A percentile compares a stretch with the other conserved stretches of the same genome.
Evolutionary conservation across 2,797 vertebrate genomes (phyloP).

Genomic region (Hypotaenidia philippensis): DNA sequence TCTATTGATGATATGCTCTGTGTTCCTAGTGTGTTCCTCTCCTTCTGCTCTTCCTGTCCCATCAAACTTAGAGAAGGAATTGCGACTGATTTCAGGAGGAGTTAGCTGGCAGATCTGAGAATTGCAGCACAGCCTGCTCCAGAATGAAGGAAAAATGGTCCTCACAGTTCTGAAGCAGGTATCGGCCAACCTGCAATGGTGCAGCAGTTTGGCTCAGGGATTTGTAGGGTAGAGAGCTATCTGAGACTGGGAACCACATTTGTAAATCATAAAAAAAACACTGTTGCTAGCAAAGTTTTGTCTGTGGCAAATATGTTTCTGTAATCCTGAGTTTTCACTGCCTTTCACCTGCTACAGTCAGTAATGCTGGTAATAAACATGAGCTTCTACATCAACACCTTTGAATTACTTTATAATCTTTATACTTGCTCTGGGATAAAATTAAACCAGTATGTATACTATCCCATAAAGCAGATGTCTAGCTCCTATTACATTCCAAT

Average conservation of each 20-base stretch:
- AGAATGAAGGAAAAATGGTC: not conserved
- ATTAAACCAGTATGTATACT: not conserved
- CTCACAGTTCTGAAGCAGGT: not conserved
- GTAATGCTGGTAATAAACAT: not conserved
- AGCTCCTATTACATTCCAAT: not conserved
- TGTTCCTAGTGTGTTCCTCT: not conserved
- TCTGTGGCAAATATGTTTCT: not conserved
- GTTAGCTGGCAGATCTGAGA: not conserved
- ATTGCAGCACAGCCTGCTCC: not conserved
- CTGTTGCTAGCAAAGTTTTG: not conserved
- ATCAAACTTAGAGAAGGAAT: not conserved
- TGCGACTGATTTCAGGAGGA: not conserved
- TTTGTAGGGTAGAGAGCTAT: not conserved
- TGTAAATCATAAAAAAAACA: not conserved
- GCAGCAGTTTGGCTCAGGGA: not conserved
- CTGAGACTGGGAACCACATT: not conserved
- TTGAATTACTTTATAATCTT: not conserved
- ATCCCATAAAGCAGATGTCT: not conserved
- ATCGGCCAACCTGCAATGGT: not conserved
- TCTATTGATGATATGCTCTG: not conserved
- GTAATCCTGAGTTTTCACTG: not conserved
- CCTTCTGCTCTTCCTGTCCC: not conserved
- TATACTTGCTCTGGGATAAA: not conserved
- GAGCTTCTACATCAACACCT: not conserved
- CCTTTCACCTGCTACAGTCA: not conserved